phyloP scores from a whole-genome alignment of 37 sponge, comb jelly and placozoan species.

The Bolinopsis microptera region DNA sequence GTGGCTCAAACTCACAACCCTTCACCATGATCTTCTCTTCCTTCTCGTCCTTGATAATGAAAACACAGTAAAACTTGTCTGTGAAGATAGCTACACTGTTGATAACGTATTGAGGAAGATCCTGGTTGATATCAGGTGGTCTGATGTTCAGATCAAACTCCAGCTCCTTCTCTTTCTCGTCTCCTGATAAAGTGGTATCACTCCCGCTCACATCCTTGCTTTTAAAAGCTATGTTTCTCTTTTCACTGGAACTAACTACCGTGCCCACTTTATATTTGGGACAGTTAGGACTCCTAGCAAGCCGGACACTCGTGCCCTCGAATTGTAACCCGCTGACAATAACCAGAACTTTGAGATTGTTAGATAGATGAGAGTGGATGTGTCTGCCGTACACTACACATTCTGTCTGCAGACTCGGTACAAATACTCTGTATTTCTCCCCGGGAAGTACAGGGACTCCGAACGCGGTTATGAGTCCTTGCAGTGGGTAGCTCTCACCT shows the following conservation, averaged over 20 bases:
- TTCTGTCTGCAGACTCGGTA: neutral
- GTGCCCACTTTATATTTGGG: slow-evolving; percentile 10
- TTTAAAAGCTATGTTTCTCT: neutral
- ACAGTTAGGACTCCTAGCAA: neutral
- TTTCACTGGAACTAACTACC: neutral
- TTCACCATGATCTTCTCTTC: neutral
- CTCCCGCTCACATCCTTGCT: neutral
- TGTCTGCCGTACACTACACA: neutral
- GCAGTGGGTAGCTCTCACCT: neutral
- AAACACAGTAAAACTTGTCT: neutral
- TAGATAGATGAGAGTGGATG: neutral
- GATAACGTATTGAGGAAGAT: neutral
- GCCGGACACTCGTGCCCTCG: neutral
- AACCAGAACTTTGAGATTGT: neutral
- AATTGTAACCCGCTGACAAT: neutral
- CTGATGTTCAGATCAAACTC: neutral
- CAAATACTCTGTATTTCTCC: neutral
- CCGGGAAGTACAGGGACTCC: neutral
- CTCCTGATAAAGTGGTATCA: neutral
- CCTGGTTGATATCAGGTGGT: neutral
- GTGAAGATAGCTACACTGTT: slow-evolving; percentile 6
- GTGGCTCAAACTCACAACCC: neutral
- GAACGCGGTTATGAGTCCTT: neutral
- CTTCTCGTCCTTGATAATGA: neutral
- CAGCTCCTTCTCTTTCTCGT: neutral